phyloP scores from a whole-genome alignment of 1,140 invertebrate genomes.

The Probaryconus sp. region DNA sequence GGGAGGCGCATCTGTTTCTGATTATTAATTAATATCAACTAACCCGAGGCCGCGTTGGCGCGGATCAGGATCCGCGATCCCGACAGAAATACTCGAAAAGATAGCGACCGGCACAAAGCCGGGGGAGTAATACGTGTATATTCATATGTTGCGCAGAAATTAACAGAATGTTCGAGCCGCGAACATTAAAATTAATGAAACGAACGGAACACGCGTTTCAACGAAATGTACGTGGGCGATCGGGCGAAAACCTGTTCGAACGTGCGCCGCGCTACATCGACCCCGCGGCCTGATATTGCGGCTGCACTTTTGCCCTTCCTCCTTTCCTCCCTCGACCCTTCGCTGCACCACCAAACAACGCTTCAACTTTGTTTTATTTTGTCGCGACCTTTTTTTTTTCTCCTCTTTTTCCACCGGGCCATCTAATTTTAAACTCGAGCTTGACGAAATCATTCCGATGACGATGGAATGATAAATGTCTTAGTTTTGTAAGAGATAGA shows the following conservation, averaged over 20 bases:
- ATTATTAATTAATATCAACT: constrained; percentile 78
- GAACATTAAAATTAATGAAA: constrained; percentile 76
- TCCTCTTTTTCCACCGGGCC: too few species aligned
- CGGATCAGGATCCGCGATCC: constrained; percentile 28
- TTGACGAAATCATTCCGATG: too few species aligned
- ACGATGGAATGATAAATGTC: too few species aligned
- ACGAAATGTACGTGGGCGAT: constrained; percentile 74
- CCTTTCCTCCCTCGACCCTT: background rate
- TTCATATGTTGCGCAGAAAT: constrained; percentile 74
- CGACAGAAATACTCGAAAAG: constrained; percentile 48
- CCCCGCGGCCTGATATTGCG: constrained; percentile 16
- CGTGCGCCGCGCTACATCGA: constrained; percentile 53
- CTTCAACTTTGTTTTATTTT: background rate
- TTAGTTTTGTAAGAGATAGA: too few species aligned
- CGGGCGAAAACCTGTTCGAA: constrained; percentile 68
- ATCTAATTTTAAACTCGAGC: too few species aligned
- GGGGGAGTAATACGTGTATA: constrained; percentile 45
- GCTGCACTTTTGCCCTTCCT: background rate
- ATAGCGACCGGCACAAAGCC: constrained; percentile 32
- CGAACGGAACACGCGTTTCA: constrained; percentile 72
- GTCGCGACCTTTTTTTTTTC: too few species aligned
- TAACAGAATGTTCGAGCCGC: constrained; percentile 70
- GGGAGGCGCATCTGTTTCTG: constrained; percentile 76
- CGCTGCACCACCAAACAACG: background rate
- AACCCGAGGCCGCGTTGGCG: constrained; percentile 61